Evolutionary conservation across 2,888 invertebrate genomes (phyloP).

Genomic region (Alcis repandata): DNA sequence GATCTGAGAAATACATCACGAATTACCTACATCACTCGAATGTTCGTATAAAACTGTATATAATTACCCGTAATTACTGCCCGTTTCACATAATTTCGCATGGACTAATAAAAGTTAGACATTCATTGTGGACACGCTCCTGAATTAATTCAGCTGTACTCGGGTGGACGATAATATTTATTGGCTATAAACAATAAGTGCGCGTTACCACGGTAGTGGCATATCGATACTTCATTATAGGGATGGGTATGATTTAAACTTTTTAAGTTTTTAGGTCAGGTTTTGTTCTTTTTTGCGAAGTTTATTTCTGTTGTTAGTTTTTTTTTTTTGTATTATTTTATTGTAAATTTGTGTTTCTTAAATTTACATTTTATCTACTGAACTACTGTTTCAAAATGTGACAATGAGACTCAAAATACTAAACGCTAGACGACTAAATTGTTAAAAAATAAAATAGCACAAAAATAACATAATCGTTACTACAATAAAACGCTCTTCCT

Average conservation of each 20-base stretch:
- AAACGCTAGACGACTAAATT: no score
- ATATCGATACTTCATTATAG: constrained; percentile 46
- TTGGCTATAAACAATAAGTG: constrained; percentile 63
- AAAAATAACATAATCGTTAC: no score
- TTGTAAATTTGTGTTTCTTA: no score
- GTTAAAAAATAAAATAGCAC: no score
- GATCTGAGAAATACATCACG: not conserved
- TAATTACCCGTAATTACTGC: constrained; percentile 25
- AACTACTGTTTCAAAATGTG: no score
- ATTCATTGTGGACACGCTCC: constrained; percentile 59
- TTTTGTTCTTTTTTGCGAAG: no score
- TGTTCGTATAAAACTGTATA: constrained; percentile 20
- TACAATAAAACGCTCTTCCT: no score
- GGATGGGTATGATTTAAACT: constrained; percentile 25
- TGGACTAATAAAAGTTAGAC: constrained; percentile 52
- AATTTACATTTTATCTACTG: no score
- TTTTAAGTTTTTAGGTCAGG: no score
- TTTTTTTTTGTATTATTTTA: no score
- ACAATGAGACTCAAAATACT: no score
- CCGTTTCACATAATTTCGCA: constrained; percentile 29
- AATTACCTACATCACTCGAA: not conserved
- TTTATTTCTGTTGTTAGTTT: no score
- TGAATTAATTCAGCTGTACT: constrained; percentile 58
- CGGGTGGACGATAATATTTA: constrained; percentile 60
- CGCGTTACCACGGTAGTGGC: constrained; percentile 50